Evolutionary conservation across 1,140 invertebrate species (phyloP), one percentile per base, ranked within the genome.

Genomic region (Calliopsis andreniformis): DNA sequence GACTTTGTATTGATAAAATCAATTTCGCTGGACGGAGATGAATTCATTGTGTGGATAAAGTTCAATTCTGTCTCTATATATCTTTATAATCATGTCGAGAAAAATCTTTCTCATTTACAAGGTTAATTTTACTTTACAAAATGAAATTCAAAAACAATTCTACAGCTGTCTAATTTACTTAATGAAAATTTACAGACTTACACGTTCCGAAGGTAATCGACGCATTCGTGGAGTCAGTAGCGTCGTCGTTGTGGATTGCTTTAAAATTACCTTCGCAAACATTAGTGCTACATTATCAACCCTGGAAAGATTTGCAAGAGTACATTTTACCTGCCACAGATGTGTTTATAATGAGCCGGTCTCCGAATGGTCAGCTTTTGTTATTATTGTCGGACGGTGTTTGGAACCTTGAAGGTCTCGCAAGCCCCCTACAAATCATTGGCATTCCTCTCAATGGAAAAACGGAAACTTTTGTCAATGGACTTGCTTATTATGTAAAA

Each of bases 351-450:
- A 58, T 83, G 25, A 84, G 62, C n/a, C 25, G 42, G 7, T 53
- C 71, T 3, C 70, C 77, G 6, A 86, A 76, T 20, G 64, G 82
- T 28, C 86, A 90, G 66, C 63, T 87, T 2, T 32, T 90, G 3
- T 28, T 91, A 32, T 61, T 89, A 16, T 55, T 80, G 28, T 82
- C 80, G 2, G 82, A 89, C 43, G 87, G 89, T 10, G 53, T 91
- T 30, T 90, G 87, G 88, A 86, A 84, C 71, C 35, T 90, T 0
- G 78, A 79, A 49, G 85, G 84, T 58, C 66, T 90, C 10, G 79
- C 71, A 2, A 80, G 67, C 10, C 88, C 85, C 1, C 51, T 71
- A 55, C 70, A 82, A 30, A 66, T 86, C 14, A 76, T 86, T 30
- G 53, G 66, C n/a, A 58, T 83, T 20, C 18, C 35, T 39, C 51